Conservation (phyloP, 2,888 invertebrate species). For the Leucoma salicis region DNA sequence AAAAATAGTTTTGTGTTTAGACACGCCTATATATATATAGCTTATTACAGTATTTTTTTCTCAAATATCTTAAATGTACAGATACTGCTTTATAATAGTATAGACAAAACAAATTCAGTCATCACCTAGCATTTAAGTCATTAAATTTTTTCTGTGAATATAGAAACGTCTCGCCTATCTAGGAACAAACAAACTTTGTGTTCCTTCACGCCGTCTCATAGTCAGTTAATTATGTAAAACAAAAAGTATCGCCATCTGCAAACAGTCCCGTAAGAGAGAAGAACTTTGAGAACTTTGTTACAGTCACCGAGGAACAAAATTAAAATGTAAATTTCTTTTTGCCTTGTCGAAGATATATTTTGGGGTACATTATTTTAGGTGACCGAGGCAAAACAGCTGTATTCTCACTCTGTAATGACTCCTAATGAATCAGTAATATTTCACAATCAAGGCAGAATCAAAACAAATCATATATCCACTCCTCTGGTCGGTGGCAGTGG, state of each 20-base stretch:
- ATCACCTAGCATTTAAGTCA: conserved; percentile 3
- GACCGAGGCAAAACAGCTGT: no score
- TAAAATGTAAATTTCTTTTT: conserved; percentile 64
- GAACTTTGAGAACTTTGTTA: conserved; percentile 25
- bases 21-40: no score
- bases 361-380: conserved; percentile 22
- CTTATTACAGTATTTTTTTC: no score
- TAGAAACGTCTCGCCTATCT: not conserved
- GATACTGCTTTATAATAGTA: no score
- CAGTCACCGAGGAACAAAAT: conserved; percentile 50
- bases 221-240: conserved; percentile 33
- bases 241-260: conserved; percentile 29
- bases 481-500: no score
- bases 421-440: no score
- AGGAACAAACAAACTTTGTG: conserved; percentile 7
- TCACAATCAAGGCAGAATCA: no score
- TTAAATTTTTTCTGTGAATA: not conserved
- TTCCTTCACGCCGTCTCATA: conserved; percentile 13
- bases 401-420: no score
- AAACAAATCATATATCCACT: no score
- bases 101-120: no score
- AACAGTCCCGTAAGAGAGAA: conserved; percentile 31
- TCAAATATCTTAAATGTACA: no score
- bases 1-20: no score
- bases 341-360: conserved; percentile 15